Percentiles rank a stretch among this genome's conserved stretches.
These are phyloP conservation scores for Pristionchus japonicus DNA, from an alignment of 2,888 invertebrate genomes.

Conservation along the genomic window DNA sequence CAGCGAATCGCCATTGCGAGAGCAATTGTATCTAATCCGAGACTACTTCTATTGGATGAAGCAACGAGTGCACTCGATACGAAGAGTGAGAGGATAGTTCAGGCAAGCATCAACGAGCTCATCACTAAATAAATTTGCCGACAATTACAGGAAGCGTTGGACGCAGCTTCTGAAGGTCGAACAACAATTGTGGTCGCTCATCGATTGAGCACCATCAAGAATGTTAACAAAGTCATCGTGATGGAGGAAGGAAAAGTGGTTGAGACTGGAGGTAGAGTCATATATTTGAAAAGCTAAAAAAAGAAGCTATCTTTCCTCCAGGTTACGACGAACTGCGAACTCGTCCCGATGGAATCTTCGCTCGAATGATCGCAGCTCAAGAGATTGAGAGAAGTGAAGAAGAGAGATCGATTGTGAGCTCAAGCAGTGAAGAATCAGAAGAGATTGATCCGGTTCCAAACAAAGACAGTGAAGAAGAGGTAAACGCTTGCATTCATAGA, in stretches of 20 bases:
- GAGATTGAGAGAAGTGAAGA: background rate
- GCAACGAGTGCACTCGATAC: slow-evolving; percentile 41
- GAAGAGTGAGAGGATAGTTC: slow-evolving; percentile 16
- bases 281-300: too few species aligned
- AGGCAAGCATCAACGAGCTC: too few species aligned
- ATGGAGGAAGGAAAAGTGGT: slow-evolving; percentile 39
- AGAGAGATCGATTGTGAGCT: background rate
- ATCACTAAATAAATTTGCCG: too few species aligned
- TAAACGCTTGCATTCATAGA: background rate
- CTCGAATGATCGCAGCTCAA: slow-evolving; percentile 17
- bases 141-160: background rate
- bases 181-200: slow-evolving; percentile 36
- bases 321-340: slow-evolving; percentile 9
- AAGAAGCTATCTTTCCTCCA: too few species aligned
- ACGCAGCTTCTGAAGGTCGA: slow-evolving; percentile 33
- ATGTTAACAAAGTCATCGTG: slow-evolving; percentile 14
- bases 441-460: background rate
- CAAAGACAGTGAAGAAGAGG: background rate
- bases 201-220: slow-evolving; percentile 39
- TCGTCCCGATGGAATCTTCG: slow-evolving; percentile 17
- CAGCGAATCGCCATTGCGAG: slow-evolving; percentile 36
- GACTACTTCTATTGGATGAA: slow-evolving; percentile 41
- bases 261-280: slow-evolving; percentile 19
- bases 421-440: background rate
- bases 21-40: background rate